A percentile compares a stretch with the other conserved stretches of the same genome.
Conservation (phyloP, 2,888 invertebrate species). For the Dynastes grantii region DNA sequence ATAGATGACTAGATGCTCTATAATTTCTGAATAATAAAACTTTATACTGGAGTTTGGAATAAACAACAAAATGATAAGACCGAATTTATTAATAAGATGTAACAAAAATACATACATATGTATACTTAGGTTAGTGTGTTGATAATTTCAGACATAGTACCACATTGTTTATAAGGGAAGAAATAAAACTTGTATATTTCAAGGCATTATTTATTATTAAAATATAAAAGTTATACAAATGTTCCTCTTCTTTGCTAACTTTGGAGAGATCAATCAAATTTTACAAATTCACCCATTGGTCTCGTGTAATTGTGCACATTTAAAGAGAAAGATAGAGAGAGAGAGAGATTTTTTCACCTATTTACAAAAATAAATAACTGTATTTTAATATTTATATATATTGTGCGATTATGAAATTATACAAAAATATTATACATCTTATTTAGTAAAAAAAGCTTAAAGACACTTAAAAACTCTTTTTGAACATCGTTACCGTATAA, state of each 20-base stretch:
- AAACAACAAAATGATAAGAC: too few species aligned
- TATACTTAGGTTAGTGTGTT: too few species aligned
- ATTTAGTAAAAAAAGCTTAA: slow-evolving; percentile 12
- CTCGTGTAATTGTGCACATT: slow-evolving; percentile 30
- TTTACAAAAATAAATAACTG: slow-evolving; percentile 48
- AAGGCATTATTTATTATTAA: slow-evolving; percentile 43
- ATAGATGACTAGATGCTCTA: too few species aligned
- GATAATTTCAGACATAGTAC: too few species aligned
- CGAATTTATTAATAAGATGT: too few species aligned
- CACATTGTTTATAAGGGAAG: too few species aligned
- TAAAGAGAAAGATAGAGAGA: background rate
- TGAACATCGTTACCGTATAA: slow-evolving; percentile 14
- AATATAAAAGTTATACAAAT: slow-evolving; percentile 44
- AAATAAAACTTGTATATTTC: background rate
- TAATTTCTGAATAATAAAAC: too few species aligned
- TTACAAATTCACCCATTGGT: slow-evolving; percentile 27
- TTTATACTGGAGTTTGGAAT: too few species aligned
- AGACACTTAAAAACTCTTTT: background rate
- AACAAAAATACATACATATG: too few species aligned
- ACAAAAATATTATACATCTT: slow-evolving; percentile 45
- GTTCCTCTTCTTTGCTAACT: slow-evolving; percentile 9
- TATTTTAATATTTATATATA: slow-evolving; percentile 34
- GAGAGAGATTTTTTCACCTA: slow-evolving; percentile 2
- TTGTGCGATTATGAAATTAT: slow-evolving; percentile 42
- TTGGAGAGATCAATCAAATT: slow-evolving; percentile 41